Percentiles rank a stretch among this genome's conserved stretches.
phyloP scores from a whole-genome alignment of 2,888 invertebrate species.

The Polyommatus icarus region DNA sequence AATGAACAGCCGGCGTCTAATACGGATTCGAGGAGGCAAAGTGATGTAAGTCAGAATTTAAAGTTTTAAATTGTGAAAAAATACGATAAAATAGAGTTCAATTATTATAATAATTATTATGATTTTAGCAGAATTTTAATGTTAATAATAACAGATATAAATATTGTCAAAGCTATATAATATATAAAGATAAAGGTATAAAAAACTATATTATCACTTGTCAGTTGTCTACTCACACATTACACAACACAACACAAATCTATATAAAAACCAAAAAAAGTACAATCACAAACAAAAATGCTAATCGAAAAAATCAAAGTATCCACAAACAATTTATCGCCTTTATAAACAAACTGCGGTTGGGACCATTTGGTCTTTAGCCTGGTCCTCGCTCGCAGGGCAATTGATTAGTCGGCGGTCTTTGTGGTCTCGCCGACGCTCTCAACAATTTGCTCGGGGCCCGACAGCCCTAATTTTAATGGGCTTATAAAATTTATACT shows the following conservation, averaged over 20 bases:
- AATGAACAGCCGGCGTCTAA: slow-evolving; percentile 62
- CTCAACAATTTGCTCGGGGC: slow-evolving; percentile 78
- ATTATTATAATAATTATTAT: too few species aligned
- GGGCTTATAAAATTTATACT: slow-evolving; percentile 79
- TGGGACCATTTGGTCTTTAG: slow-evolving; percentile 39
- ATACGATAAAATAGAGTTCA: too few species aligned
- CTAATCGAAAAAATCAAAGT: not conserved
- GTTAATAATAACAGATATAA: too few species aligned
- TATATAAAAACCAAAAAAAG: too few species aligned
- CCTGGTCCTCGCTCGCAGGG: slow-evolving; percentile 44
- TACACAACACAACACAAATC: too few species aligned
- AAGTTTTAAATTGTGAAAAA: too few species aligned
- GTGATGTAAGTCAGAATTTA: not conserved
- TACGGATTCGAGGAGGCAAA: not conserved
- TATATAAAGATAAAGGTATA: too few species aligned
- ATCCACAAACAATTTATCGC: not conserved
- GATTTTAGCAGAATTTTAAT: too few species aligned
- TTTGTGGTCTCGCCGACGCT: slow-evolving; percentile 73
- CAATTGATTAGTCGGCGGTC: slow-evolving; percentile 76
- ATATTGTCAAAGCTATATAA: too few species aligned
- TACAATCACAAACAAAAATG: not conserved
- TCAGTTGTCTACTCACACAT: too few species aligned
- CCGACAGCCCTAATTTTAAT: slow-evolving; percentile 80
- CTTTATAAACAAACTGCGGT: slow-evolving; percentile 39
- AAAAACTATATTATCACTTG: too few species aligned